Evolutionary conservation across 2,888 invertebrate species (phyloP), one percentile per base, ranked within the genome.

Genomic region (Erannis defoliaria): DNA sequence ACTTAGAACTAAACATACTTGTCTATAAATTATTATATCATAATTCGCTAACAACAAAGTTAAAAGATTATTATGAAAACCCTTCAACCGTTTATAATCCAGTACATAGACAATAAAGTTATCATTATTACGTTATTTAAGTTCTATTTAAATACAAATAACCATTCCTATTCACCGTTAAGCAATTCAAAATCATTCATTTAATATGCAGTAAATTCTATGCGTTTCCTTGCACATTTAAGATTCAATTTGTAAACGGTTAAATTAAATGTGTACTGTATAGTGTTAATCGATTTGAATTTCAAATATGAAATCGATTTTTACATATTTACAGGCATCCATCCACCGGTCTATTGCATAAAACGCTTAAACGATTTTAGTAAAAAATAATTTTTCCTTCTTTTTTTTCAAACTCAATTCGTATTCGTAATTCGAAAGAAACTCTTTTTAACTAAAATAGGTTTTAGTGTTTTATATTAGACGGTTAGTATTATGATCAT

Each of bases 161-260:
- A 51, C 18, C 18, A n/a, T 40, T 37, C 19, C 3, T 1, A 31
- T 29, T 42, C 5, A 53, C 53, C 43, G 53, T 33, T 42, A 53
- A 5, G 53, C 40, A 42, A 53, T 53, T 43, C 5, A 42, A 40
- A 5, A 2, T 19, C 23, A 43, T 33, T 23, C 33, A 33, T 31
- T 19, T 19, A 4, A 33, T 14, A 33, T 43, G 12, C 31, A 38
- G 38, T 38, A 38, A 38, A 18, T 37, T 37, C 16, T 19, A 2
- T 3, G 18, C 10, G 9, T 1, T 38, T 38, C 38, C 10, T 16
- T 8, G 3, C 3, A 38, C 18, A 8, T 19, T 19, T 38, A 38
- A 38, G 16, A 37, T 5, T 37, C 8, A 37, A 5, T 5, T 5
- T 38, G 2, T 18, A 18, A 38, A n/a, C n/a, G n/a, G n/a, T n/a